phyloP scores from a whole-genome alignment of 2,888 invertebrate genomes.

The Amphipyra tragopoginis region DNA sequence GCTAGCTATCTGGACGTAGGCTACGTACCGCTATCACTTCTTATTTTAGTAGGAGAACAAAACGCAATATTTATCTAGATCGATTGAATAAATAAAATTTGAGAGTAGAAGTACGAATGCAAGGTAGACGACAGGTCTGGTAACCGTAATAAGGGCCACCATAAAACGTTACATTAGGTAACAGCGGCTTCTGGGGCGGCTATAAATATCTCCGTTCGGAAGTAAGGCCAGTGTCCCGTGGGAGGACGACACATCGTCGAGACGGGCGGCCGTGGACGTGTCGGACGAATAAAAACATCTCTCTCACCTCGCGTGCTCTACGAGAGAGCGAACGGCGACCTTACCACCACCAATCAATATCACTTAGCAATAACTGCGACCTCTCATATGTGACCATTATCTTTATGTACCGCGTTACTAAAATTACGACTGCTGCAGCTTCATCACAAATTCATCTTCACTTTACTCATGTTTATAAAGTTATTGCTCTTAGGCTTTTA shows the following conservation, averaged over 20 bases:
- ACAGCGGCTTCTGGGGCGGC: slow-evolving; percentile 89
- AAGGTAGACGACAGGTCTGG: slow-evolving; percentile 76
- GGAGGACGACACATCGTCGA: slow-evolving; percentile 84
- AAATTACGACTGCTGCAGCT: slow-evolving; percentile 67
- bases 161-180: slow-evolving; percentile 90
- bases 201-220: slow-evolving; percentile 89
- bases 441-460: slow-evolving; percentile 59
- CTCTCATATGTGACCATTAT: slow-evolving; percentile 77
- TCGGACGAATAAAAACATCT: slow-evolving; percentile 87
- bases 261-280: slow-evolving; percentile 84
- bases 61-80: slow-evolving; percentile 67
- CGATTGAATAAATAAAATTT: slow-evolving; percentile 80
- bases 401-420: slow-evolving; percentile 70
- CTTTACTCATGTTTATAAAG: slow-evolving; percentile 35
- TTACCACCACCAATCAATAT: slow-evolving; percentile 83
- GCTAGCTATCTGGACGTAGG: slow-evolving; percentile 52
- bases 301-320: slow-evolving; percentile 76
- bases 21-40: slow-evolving; percentile 50
- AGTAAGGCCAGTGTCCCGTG: slow-evolving; percentile 88
- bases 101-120: slow-evolving; percentile 63
- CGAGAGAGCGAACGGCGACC: slow-evolving; percentile 63
- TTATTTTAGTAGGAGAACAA: slow-evolving; percentile 61
- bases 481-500: slow-evolving; percentile 22
- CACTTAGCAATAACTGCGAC: slow-evolving; percentile 82
- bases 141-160: slow-evolving; percentile 88